Evolutionary conservation across 2,888 invertebrate genomes (phyloP).

Genomic region (Tetrapedia diversipes): DNA sequence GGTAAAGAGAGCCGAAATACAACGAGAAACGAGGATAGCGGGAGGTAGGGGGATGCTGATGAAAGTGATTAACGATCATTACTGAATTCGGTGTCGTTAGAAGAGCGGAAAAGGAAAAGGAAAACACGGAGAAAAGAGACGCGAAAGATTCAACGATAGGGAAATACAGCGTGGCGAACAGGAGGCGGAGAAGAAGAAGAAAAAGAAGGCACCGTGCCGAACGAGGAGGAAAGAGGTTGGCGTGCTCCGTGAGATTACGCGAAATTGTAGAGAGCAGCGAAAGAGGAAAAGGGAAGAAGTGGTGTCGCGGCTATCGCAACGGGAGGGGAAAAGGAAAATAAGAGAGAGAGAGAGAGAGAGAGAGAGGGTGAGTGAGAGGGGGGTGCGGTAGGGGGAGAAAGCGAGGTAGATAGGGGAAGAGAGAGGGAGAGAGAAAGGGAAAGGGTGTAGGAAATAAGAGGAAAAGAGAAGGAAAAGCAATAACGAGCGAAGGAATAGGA

Average conservation of each 20-base stretch:
- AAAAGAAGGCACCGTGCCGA: not conserved
- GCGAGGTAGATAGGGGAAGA: not conserved
- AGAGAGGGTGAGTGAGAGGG: not conserved
- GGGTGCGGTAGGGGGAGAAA: not conserved
- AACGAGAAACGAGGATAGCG: no score
- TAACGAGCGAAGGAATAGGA: not conserved
- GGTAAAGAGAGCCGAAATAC: not conserved
- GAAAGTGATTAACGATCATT: not conserved
- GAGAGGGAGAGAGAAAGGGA: not conserved
- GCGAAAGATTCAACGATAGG: no score
- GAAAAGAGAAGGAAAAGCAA: not conserved
- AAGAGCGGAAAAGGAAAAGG: constrained; percentile 7
- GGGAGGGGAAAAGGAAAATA: not conserved
- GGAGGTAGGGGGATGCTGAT: no score
- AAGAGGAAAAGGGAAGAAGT: not conserved
- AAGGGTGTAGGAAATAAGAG: not conserved
- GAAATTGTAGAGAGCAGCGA: not conserved
- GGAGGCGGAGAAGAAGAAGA: not conserved
- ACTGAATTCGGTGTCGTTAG: no score
- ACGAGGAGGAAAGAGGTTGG: constrained; percentile 8
- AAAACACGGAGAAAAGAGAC: not conserved
- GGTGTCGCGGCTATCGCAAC: no score
- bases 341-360: not conserved
- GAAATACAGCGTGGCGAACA: not conserved
- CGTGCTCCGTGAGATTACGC: not conserved